Percentiles rank a stretch among this genome's conserved stretches.
These are phyloP conservation scores for Periophthalmus magnuspinnatus DNA, from an alignment of 2,797 vertebrate genomes.

Conservation along the genomic window DNA sequence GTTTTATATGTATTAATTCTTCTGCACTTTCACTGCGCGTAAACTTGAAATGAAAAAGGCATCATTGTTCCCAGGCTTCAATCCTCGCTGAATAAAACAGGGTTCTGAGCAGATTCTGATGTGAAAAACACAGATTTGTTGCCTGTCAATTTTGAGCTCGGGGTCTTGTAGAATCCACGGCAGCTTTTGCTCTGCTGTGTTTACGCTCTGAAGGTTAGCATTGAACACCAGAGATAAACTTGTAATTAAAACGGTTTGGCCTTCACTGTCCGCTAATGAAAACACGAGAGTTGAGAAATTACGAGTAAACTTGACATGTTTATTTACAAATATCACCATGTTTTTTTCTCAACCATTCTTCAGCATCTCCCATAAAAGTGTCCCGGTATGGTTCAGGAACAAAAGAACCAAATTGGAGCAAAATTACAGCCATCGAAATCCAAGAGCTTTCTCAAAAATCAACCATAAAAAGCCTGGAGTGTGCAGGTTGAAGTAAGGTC, in stretches of 20 bases:
- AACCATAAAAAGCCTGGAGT: neutral
- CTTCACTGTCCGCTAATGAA: constrained; percentile 10
- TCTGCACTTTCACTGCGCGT: neutral
- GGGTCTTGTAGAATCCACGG: constrained; percentile 10
- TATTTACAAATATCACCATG: too few species aligned
- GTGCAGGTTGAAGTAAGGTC: neutral
- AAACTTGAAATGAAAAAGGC: constrained; percentile 8
- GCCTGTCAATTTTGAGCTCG: constrained; percentile 12
- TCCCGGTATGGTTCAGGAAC: neutral
- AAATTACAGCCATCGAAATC: neutral
- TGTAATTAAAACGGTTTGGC: neutral
- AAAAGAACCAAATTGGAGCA: neutral
- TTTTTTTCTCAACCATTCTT: constrained; percentile 2
- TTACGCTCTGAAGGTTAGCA: neutral
- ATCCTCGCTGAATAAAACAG: constrained; percentile 1
- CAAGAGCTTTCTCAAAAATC: neutral
- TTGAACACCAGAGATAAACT: neutral
- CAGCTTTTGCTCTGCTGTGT: neutral
- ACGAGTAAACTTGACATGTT: neutral
- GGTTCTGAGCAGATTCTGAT: neutral
- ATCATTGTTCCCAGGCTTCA: constrained; percentile 8
- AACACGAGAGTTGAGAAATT: constrained; percentile 15
- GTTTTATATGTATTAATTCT: constrained; percentile 17
- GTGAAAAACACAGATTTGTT: constrained; percentile 1
- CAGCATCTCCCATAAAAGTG: neutral